Evolutionary conservation across 2,888 invertebrate species (phyloP).

Genomic region (Cancer borealis): DNA sequence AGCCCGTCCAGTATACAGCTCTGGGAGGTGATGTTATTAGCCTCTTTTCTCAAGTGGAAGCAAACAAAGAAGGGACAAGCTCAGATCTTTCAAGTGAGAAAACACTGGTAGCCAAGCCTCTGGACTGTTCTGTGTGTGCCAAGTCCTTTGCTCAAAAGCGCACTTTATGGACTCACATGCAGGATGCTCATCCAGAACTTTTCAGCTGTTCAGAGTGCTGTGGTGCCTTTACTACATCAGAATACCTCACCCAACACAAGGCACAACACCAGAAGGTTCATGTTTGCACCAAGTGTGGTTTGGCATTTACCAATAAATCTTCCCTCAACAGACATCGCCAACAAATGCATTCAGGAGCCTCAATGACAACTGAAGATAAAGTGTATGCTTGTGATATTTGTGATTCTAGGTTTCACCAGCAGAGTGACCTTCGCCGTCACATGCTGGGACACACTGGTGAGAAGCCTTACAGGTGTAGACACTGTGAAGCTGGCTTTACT

Average conservation of each 20-base stretch:
- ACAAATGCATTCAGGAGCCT: conserved; percentile 59
- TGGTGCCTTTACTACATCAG: conserved; percentile 59
- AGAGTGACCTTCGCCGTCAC: conserved; percentile 75
- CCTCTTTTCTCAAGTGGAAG: conserved; percentile 67
- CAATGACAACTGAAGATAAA: conserved; percentile 53
- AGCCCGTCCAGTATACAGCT: conserved; percentile 68
- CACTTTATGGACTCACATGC: conserved; percentile 69
- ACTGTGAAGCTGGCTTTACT: conserved; percentile 75
- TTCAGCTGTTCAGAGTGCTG: conserved; percentile 69
- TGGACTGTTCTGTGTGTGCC: conserved; percentile 70
- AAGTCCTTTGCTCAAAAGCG: conserved; percentile 73
- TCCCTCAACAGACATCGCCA: conserved; percentile 62
- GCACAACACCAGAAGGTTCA: conserved; percentile 67
- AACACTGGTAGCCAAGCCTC: conserved; percentile 60
- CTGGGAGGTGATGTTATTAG: conserved; percentile 69
- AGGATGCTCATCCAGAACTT: conserved; percentile 64
- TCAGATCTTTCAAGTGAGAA: conserved; percentile 62
- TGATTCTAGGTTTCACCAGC: conserved; percentile 68
- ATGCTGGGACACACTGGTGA: conserved; percentile 75
- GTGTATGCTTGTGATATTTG: conserved; percentile 70
- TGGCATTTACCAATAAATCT: conserved; percentile 69
- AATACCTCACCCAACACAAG: conserved; percentile 66
- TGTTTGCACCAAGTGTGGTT: conserved; percentile 67
- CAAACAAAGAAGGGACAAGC: conserved; percentile 58
- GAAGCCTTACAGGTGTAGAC: conserved; percentile 74